Conservation (phyloP, 92 coral and sea anemone species). For the Plumapathes pennacea region DNA sequence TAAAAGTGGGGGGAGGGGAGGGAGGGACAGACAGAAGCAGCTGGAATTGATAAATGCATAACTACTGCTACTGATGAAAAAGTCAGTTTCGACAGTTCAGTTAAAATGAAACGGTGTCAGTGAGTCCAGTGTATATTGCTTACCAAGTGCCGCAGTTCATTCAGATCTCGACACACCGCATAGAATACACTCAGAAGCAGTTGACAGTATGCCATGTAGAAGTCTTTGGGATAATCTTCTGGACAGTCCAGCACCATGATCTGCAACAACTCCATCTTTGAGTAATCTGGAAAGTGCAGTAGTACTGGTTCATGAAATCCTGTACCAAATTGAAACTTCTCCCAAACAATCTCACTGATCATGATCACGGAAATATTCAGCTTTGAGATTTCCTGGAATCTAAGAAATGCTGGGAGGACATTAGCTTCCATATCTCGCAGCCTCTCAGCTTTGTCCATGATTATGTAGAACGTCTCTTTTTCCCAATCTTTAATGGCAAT, state of each 20-base stretch:
- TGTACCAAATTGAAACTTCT: constrained; percentile 89
- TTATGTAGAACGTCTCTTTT: constrained; percentile 74
- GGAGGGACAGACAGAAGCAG: too few relatives aligned
- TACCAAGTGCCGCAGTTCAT: constrained; percentile 91
- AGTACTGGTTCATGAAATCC: constrained; percentile 80
- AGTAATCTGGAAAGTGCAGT: constrained; percentile 79
- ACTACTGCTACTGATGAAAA: too few relatives aligned
- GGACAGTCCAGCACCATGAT: constrained; percentile 82
- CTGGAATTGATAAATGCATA: too few relatives aligned
- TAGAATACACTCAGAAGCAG: constrained; percentile 86
- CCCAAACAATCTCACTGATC: constrained; percentile 86
- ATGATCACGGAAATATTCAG: constrained; percentile 84
- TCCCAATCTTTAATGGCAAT: constrained; percentile 32
- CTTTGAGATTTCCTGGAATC: constrained; percentile 79
- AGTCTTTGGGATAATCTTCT: constrained; percentile 62
- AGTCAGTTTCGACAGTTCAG: too few relatives aligned
- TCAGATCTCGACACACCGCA: constrained; percentile 86
- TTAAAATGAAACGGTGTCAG: too few relatives aligned
- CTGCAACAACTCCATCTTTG: constrained; percentile 73
- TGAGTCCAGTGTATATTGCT: too few relatives aligned
- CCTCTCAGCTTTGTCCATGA: constrained; percentile 90
- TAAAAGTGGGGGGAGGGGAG: too few relatives aligned
- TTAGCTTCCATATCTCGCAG: constrained; percentile 87
- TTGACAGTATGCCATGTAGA: constrained; percentile 84
- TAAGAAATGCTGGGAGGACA: constrained; percentile 71